Percentiles rank a stretch among this genome's conserved stretches.
Evolutionary conservation across 1,140 invertebrate genomes (phyloP).

Genomic region (Neelides sp.): DNA sequence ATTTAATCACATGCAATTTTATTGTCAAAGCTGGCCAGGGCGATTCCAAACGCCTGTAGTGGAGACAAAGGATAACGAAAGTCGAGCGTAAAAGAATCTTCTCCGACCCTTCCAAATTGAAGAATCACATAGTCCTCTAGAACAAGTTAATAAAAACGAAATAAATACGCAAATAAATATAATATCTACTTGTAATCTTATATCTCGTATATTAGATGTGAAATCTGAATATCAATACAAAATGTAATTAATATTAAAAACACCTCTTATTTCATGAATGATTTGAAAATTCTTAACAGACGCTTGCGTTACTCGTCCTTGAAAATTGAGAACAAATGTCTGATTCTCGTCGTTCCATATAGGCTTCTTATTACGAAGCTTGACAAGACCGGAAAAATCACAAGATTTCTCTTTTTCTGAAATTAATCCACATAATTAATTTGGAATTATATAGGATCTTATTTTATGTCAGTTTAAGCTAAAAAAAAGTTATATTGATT

Average conservation of each 20-base stretch:
- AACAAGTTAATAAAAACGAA: neutral
- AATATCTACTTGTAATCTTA: neutral
- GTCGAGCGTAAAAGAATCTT: constrained; percentile 98
- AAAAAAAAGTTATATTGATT: no score
- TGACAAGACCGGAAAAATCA: constrained; percentile 2
- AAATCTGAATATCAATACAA: no score
- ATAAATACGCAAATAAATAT: neutral
- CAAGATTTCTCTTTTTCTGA: constrained; percentile 3
- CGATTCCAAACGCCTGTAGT: constrained; percentile 95
- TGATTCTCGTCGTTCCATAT: constrained; percentile 99
- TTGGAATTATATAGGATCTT: no score
- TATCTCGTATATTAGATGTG: no score
- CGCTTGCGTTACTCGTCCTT: constrained; percentile 94
- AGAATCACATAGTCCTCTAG: constrained; percentile 15
- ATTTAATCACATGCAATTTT: constrained; percentile 92
- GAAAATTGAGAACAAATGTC: constrained; percentile 97
- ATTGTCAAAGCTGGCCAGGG: constrained; percentile 93
- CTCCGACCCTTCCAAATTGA: constrained; percentile 54
- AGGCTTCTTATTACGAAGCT: constrained; percentile 94
- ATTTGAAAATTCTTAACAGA: constrained; percentile 99
- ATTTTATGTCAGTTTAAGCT: no score
- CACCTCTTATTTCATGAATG: constrained; percentile 88
- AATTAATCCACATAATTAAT: no score
- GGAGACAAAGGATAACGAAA: constrained; percentile 92
- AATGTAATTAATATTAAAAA: no score